Base-by-base conservation (phyloP, 2,113 vertebrate species). In the Panthera uncia region DNA sequence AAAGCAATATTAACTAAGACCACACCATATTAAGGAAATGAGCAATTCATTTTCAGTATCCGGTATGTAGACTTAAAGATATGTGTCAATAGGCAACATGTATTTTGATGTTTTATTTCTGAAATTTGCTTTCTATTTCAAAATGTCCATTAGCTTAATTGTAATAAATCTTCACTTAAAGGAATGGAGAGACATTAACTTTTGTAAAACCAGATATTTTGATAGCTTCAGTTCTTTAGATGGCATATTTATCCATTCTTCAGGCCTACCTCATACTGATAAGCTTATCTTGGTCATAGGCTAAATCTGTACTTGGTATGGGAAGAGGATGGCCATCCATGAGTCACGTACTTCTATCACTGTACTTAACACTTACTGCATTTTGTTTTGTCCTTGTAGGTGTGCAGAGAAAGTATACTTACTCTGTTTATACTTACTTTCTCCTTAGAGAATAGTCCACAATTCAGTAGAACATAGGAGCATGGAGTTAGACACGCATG, bases 11-110 rank as follows among this genome's bases (percentile, higher is more conserved):
- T 68, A 52, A 85, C 11, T 13, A 74, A 89, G 13, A 90, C 25
- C 10, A 92, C 1, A 74, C 23, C 66, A 86, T 73, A 55, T 38
- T 38, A 33, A 81, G 33, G 16, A 92, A 96, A 96, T 87, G 76
- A 97, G 38, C 1, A 29, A 71, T 48, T 94, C 33, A 93, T 95
- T 97, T 92, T 93, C 65, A 52, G n/a, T 93, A 57, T 15, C 2
- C 7, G 82, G 66, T 63, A 41, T 1, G 94, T 10, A 6, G 18
- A 86, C 13, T 89, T 94, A 61, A 36, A 92, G 89, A 19, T 63
- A 65, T 65, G 63, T 82, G 69, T 97, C 52, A 31, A 45, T 0
- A 95, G 41, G 31, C 93, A 86, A 31, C 4, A 7, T 3, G 3
- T 41, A 38, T 48, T 45, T 96, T 94, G 25, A 85, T 71, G 19